These are phyloP conservation scores for Chrosomus eos DNA, from an alignment of 2,797 vertebrate species.

Conservation along the genomic window DNA sequence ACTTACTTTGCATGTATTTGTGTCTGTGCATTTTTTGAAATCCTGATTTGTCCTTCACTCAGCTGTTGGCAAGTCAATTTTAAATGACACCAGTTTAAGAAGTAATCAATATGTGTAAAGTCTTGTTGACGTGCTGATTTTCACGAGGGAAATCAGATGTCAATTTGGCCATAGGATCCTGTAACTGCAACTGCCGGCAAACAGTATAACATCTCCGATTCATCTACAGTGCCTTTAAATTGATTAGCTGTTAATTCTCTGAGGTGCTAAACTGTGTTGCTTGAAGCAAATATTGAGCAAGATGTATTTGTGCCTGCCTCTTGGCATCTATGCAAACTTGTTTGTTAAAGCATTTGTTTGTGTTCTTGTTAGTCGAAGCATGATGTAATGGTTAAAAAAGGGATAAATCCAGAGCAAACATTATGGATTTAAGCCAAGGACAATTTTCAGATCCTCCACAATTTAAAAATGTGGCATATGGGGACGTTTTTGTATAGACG, in stretches of 20 bases:
- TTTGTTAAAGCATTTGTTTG: conserved; percentile 29
- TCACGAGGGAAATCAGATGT: conserved; percentile 44
- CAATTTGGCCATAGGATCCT: conserved; percentile 39
- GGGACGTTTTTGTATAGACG: neutral
- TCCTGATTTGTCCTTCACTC: conserved; percentile 34
- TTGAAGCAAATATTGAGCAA: conserved; percentile 32
- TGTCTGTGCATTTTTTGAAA: conserved; percentile 17
- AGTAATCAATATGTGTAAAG: conserved; percentile 52
- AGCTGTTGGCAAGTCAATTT: conserved; percentile 35
- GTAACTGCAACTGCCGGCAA: conserved; percentile 28
- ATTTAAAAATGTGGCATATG: conserved; percentile 10
- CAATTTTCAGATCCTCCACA: conserved; percentile 23
- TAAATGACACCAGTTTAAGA: conserved; percentile 49
- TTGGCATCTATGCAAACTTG: conserved; percentile 5
- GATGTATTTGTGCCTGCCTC: conserved; percentile 2
- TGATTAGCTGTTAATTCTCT: conserved; percentile 47
- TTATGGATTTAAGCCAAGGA: conserved; percentile 21
- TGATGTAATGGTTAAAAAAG: conserved; percentile 20
- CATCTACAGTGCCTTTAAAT: conserved; percentile 29
- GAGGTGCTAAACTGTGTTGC: conserved; percentile 30
- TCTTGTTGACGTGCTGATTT: conserved; percentile 38
- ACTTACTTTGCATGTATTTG: conserved; percentile 23
- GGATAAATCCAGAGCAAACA: conserved; percentile 34
- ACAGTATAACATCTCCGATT: neutral
- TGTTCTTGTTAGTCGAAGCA: conserved; percentile 27